Percentiles rank a stretch among this genome's conserved stretches.
phyloP scores from a whole-genome alignment of 2,797 vertebrate genomes.

The Microchirus variegatus region DNA sequence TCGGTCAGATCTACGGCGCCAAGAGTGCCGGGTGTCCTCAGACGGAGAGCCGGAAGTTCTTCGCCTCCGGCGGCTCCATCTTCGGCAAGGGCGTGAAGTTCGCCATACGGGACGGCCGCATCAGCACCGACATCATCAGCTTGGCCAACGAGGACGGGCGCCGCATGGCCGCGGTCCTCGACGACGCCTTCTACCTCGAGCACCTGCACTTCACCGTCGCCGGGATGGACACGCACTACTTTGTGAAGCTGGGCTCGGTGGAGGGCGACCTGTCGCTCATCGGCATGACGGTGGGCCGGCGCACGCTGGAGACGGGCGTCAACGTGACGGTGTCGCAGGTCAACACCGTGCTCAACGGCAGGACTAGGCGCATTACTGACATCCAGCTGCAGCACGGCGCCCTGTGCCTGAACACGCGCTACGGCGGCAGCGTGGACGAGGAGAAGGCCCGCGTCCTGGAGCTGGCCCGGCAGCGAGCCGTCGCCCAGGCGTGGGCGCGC shows the following conservation, averaged over 20 bases:
- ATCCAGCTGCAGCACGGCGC: slow-evolving; percentile 90
- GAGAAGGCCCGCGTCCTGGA: slow-evolving; percentile 93
- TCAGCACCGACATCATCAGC: slow-evolving; percentile 95
- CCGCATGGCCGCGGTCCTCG: slow-evolving; percentile 91
- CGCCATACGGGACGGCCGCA: slow-evolving; percentile 89
- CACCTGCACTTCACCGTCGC: slow-evolving; percentile 92
- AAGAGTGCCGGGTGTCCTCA: slow-evolving; percentile 89
- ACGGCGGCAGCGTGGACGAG: slow-evolving; percentile 92
- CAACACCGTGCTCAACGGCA: slow-evolving; percentile 90
- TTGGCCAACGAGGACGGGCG: slow-evolving; percentile 94
- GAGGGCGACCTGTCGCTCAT: slow-evolving; percentile 92
- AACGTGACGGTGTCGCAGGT: slow-evolving; percentile 97
- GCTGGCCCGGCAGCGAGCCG: slow-evolving; percentile 90
- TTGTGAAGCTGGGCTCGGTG: slow-evolving; percentile 90
- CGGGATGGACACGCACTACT: slow-evolving; percentile 93
- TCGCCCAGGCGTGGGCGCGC: slow-evolving; percentile 88
- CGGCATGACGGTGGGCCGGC: slow-evolving; percentile 92
- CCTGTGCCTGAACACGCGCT: slow-evolving; percentile 91
- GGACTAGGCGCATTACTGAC: slow-evolving; percentile 97
- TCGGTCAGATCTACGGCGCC: slow-evolving; percentile 90
- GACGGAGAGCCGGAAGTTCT: slow-evolving; percentile 81
- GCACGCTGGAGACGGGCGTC: slow-evolving; percentile 94
- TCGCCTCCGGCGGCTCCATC: slow-evolving; percentile 90
- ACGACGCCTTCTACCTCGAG: slow-evolving; percentile 92
- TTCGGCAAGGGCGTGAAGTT: slow-evolving; percentile 97